Conservation (phyloP, 2,888 invertebrate species). For the Papilio elwesi region DNA sequence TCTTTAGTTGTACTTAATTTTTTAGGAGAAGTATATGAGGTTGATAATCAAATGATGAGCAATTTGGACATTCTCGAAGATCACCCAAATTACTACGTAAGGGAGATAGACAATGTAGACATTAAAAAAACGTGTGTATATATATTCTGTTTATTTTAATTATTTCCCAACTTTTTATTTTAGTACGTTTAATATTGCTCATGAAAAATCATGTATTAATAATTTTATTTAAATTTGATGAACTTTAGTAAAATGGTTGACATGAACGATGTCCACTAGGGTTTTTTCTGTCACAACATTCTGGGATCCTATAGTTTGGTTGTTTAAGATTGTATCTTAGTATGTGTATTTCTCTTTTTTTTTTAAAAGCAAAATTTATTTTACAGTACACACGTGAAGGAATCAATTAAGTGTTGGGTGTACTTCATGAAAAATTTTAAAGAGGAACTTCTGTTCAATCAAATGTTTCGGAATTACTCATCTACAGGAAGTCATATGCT, state of each 20-base stretch:
- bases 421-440: constrained; percentile 91
- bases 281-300: not conserved
- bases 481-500: constrained; percentile 86
- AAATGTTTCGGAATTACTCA: constrained; percentile 85
- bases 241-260: too few species aligned
- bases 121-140: constrained; percentile 64
- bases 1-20: constrained; percentile 57
- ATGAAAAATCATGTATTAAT: too few species aligned
- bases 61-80: constrained; percentile 92
- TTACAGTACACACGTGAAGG: constrained; percentile 54
- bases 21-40: constrained; percentile 92
- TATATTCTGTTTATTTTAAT: not conserved
- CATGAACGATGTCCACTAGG: too few species aligned
- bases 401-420: constrained; percentile 86
- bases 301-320: not conserved
- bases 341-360: not conserved
- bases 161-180: too few species aligned
- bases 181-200: too few species aligned
- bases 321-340: not conserved
- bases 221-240: too few species aligned
- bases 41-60: constrained; percentile 89
- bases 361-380: constrained; percentile 9
- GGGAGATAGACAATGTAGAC: constrained; percentile 84
- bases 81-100: constrained; percentile 91
- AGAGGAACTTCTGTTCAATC: constrained; percentile 83